Conservation (phyloP, 2,113 vertebrate genomes). For the Rhodinocichla rosea region DNA sequence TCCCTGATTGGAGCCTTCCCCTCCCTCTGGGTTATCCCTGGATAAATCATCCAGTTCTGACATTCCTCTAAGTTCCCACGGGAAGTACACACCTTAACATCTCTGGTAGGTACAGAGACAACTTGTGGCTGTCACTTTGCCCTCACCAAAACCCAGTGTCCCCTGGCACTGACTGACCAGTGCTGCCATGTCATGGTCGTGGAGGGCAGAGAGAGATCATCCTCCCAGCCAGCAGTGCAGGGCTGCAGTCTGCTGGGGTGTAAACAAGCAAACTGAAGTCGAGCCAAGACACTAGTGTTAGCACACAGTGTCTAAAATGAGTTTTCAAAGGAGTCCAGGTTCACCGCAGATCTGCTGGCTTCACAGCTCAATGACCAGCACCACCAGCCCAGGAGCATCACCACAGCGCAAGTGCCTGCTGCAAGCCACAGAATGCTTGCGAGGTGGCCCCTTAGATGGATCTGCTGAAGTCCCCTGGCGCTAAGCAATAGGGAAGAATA, state of each 20-base stretch:
- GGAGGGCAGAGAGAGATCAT: accelerated
- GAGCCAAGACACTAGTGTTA: background rate
- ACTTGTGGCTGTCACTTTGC: accelerated
- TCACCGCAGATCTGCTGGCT: background rate
- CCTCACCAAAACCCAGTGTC: background rate
- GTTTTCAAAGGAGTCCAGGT: background rate
- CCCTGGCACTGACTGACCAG: accelerated
- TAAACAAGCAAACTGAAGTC: background rate
- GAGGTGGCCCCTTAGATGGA: background rate
- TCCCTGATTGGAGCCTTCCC: background rate
- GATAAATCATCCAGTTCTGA: too few species aligned
- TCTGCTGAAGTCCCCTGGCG: background rate
- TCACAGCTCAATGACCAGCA: background rate
- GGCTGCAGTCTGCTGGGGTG: background rate
- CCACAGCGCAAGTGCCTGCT: background rate
- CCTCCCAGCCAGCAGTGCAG: accelerated
- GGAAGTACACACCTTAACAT: background rate
- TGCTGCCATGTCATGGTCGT: background rate
- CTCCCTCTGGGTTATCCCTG: accelerated
- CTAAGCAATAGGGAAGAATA: background rate
- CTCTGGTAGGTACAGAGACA: too few species aligned
- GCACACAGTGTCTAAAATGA: background rate
- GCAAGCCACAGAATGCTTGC: accelerated
- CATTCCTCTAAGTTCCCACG: background rate
- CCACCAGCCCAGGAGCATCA: accelerated